These are phyloP conservation scores for Pasiphila rectangulata DNA, from an alignment of 2,888 invertebrate genomes.

Conservation along the genomic window DNA sequence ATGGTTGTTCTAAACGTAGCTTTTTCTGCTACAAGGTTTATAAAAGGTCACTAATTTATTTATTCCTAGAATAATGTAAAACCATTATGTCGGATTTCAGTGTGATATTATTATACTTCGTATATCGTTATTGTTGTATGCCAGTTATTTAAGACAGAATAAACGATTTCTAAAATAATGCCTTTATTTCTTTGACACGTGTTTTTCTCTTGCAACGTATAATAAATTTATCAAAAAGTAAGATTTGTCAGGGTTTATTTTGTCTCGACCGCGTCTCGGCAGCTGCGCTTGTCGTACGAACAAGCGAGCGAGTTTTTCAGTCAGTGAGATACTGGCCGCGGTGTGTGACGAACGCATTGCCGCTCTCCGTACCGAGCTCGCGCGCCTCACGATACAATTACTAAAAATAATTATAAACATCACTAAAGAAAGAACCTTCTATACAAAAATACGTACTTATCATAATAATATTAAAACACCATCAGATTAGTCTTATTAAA, in stretches of 20 bases:
- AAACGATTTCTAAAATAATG: constrained; percentile 42
- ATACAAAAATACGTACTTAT: no score
- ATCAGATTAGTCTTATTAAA: constrained; percentile 25
- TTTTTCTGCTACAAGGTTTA: constrained; percentile 1
- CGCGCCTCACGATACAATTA: constrained; percentile 50
- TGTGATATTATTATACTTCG: constrained; percentile 68
- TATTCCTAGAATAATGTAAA: constrained; percentile 25
- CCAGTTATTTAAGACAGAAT: constrained; percentile 60
- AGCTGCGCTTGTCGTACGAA: constrained; percentile 11
- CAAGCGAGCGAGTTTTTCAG: constrained; percentile 12
- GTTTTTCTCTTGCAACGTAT: constrained; percentile 2
- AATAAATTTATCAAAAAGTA: constrained; percentile 19
- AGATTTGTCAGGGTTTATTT: constrained; percentile 45
- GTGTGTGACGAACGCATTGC: constrained; percentile 49
- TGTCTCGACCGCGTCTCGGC: constrained; percentile 30
- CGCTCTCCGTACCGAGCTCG: constrained; percentile 38
- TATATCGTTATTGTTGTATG: constrained; percentile 45
- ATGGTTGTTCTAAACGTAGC: neutral
- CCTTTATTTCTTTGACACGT: constrained; percentile 14
- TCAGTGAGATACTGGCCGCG: constrained; percentile 58
- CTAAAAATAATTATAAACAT: constrained; percentile 30
- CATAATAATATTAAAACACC: neutral
- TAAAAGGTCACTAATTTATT: constrained; percentile 23
- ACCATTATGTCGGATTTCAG: constrained; percentile 67
- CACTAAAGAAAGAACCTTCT: constrained; percentile 4